Base-by-base conservation (phyloP, 2,888 invertebrate genomes). In the Selenia dentaria region DNA sequence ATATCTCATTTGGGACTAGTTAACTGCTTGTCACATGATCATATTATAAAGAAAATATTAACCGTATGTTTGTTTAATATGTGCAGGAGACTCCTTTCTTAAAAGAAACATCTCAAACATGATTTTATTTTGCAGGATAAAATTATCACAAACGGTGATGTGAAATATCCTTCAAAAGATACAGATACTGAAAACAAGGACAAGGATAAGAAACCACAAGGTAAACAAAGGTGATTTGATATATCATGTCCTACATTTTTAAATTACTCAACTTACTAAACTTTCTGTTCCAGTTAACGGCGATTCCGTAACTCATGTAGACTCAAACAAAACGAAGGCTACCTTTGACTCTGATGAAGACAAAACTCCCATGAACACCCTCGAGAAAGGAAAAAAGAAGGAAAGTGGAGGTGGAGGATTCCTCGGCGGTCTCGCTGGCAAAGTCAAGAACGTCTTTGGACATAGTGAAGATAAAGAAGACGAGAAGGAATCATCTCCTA, bases 301-400 rank as follows among this genome's bases (percentile, higher is more conserved):
- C 10, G 83, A 83, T 35, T 74, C 84, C 6, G 71, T 88, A 16
- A 32, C 37, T 13, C 85, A 90, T 51, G 83, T 88, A 9, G 88
- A 89, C 53, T 88, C 90, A 1, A 92, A 92, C 70, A 91, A 92
- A 56, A 84, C 86, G 22, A 91, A 91, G 64, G 90, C 92, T 1
- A 89, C 91, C 1, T 89, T 93, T 45, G 91, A 92, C 59, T 92
- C 93, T 0, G 91, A 92, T 32, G 89, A 91, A 62, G 91, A 92
- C 40, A 92, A 91, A 63, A 91, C 91, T 8, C 88, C 91, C 3
- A 89, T 90, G 71, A 92, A 92, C 46, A 88, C 92, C 9, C 75
- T 92, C n/a, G 83, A 88, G 38, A 91, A 89, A 51, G 81, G 92
- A 42, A 91, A 91, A 59, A 82, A 92, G 62, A 88, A 92, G 43